Conservation (phyloP, 2,797 vertebrate genomes). For the Rhinella marina region DNA sequence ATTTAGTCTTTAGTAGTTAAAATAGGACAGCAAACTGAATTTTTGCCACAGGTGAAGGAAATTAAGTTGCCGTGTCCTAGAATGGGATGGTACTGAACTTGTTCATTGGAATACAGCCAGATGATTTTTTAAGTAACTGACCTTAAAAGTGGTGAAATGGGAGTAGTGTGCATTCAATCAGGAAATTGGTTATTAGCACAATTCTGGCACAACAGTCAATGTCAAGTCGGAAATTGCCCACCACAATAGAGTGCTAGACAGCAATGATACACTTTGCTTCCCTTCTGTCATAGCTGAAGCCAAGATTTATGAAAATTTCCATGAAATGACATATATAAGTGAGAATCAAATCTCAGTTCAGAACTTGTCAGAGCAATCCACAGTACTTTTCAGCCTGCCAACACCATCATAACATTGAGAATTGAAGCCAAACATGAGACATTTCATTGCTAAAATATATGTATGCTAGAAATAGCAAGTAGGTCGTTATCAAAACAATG, state of each 20-base stretch:
- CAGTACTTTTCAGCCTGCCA: neutral
- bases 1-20: too few species aligned
- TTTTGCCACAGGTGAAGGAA: too few species aligned
- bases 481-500: neutral
- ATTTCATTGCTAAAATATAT: conserved; percentile 12
- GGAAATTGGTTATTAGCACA: conserved; percentile 25
- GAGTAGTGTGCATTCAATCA: conserved; percentile 10
- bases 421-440: conserved; percentile 10
- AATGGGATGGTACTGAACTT: neutral
- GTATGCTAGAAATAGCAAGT: neutral
- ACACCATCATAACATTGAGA: neutral
- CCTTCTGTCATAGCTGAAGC: conserved; percentile 7
- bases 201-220: conserved; percentile 28
- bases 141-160: neutral
- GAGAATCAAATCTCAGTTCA: conserved; percentile 22
- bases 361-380: conserved; percentile 21
- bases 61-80: neutral
- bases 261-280: neutral
- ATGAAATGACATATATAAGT: conserved; percentile 16
- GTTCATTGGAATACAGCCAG: neutral
- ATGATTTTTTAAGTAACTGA: neutral
- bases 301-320: conserved; percentile 15
- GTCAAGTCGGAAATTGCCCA: conserved; percentile 3
- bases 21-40: too few species aligned
- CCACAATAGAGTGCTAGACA: neutral